Evolutionary conservation across 2,888 invertebrate genomes (phyloP).

Genomic region (Drosophila multiciliata): DNA sequence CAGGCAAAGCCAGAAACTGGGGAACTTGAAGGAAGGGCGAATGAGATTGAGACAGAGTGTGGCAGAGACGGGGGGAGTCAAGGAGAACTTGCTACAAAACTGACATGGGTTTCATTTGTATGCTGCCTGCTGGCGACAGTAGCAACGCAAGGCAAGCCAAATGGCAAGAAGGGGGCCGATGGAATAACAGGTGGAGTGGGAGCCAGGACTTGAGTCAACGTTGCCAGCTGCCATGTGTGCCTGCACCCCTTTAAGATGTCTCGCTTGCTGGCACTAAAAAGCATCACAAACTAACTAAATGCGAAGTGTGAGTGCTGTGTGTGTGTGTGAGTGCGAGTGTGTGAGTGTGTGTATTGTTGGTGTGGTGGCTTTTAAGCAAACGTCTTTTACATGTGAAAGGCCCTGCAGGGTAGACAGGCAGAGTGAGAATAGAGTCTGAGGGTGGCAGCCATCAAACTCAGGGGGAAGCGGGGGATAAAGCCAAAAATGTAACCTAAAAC

Average conservation of each 20-base stretch:
- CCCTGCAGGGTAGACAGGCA: conserved; percentile 58
- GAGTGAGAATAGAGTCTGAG: conserved; percentile 27
- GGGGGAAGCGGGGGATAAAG: conserved; percentile 77
- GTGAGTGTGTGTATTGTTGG: conserved; percentile 39
- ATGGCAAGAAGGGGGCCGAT: not conserved
- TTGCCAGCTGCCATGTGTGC: conserved; percentile 50
- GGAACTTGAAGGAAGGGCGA: not conserved
- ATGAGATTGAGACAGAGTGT: not conserved
- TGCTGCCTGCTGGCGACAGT: conserved; percentile 78
- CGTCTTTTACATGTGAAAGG: conserved; percentile 79
- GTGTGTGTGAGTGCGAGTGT: conserved; percentile 12
- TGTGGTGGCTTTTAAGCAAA: conserved; percentile 80
- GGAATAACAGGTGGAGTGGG: not conserved
- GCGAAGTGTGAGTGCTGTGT: conserved; percentile 33
- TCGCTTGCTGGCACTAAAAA: conserved; percentile 64
- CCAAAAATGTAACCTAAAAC: conserved; percentile 82
- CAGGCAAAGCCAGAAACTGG: conserved; percentile 21
- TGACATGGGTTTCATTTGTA: conserved; percentile 79
- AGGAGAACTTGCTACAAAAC: conserved; percentile 68
- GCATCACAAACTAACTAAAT: conserved; percentile 80
- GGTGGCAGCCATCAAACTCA: conserved; percentile 55
- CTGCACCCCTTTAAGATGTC: conserved; percentile 70
- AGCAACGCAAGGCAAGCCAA: conserved; percentile 4
- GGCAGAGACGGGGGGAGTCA: not conserved
- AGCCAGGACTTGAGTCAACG: conserved; percentile 24